These are phyloP conservation scores for Erynnis tages DNA, from an alignment of 2,888 invertebrate genomes.

Conservation along the genomic window DNA sequence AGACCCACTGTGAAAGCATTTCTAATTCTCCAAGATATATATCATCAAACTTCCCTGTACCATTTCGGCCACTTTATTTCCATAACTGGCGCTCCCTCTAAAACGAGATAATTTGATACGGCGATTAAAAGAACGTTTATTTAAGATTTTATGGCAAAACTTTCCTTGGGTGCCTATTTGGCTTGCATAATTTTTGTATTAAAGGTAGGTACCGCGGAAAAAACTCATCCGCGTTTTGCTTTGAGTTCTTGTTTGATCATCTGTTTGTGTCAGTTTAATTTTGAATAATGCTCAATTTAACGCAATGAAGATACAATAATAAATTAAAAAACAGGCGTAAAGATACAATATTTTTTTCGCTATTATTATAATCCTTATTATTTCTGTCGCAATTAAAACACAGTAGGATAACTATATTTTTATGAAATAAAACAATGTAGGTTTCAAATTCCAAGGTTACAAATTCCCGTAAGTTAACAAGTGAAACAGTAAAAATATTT, in stretches of 20 bases:
- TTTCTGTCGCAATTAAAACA: no score
- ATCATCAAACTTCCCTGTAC: conserved; percentile 11
- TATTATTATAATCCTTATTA: no score
- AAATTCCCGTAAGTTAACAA: no score
- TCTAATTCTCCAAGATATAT: conserved; percentile 9
- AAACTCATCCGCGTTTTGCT: conserved; percentile 27
- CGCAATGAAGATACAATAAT: no score
- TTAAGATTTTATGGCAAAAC: conserved; percentile 56
- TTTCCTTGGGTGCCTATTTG: conserved; percentile 44
- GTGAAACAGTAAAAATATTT: no score
- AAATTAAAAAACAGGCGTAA: no score
- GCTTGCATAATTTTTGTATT: conserved; percentile 57
- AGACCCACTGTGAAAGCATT: neutral
- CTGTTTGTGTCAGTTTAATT: neutral
- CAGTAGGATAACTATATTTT: no score
- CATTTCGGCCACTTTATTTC: conserved; percentile 43
- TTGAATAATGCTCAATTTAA: neutral
- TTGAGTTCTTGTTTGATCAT: neutral
- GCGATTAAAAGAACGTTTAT: conserved; percentile 57
- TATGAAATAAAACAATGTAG: no score
- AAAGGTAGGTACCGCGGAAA: conserved; percentile 37
- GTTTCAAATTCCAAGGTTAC: no score
- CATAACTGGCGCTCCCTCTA: conserved; percentile 45
- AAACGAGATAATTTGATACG: conserved; percentile 65
- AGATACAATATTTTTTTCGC: no score